Evolutionary conservation across 2,888 invertebrate species (phyloP).

Genomic region (Achlya flavicornis): DNA sequence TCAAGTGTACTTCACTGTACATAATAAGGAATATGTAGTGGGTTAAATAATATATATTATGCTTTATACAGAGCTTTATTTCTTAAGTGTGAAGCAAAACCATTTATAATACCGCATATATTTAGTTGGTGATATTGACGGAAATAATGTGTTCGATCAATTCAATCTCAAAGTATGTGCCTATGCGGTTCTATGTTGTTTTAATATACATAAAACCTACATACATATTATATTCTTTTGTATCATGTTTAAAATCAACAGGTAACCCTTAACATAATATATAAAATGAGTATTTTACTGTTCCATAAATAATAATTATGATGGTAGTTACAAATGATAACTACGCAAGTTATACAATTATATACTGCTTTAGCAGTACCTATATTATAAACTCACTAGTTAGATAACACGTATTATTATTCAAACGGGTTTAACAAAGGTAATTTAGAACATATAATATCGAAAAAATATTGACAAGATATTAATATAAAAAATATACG

Average conservation of each 20-base stretch:
- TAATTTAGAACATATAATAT: neutral
- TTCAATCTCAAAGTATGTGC: neutral
- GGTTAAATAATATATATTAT: constrained; percentile 22
- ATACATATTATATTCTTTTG: neutral
- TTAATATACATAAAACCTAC: neutral
- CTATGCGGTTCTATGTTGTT: neutral
- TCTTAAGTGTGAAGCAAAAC: constrained; percentile 43
- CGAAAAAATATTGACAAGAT: neutral
- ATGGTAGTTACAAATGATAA: neutral
- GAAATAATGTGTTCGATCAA: neutral
- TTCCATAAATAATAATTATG: neutral
- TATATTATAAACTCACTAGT: neutral
- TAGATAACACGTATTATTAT: neutral
- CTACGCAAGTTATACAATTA: neutral
- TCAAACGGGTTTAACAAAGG: neutral
- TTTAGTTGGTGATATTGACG: neutral
- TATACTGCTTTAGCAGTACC: neutral
- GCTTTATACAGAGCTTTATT: constrained; percentile 50
- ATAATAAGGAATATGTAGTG: neutral
- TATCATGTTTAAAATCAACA: neutral
- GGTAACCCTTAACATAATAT: neutral
- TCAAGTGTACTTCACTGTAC: no score
- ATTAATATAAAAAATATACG: neutral
- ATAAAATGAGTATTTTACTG: constrained; percentile 1
- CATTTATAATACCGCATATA: constrained; percentile 45